Percentiles rank a stretch among this genome's conserved stretches.
phyloP scores from a whole-genome alignment of 2,888 invertebrate species.

The Harpalus rubripes region DNA sequence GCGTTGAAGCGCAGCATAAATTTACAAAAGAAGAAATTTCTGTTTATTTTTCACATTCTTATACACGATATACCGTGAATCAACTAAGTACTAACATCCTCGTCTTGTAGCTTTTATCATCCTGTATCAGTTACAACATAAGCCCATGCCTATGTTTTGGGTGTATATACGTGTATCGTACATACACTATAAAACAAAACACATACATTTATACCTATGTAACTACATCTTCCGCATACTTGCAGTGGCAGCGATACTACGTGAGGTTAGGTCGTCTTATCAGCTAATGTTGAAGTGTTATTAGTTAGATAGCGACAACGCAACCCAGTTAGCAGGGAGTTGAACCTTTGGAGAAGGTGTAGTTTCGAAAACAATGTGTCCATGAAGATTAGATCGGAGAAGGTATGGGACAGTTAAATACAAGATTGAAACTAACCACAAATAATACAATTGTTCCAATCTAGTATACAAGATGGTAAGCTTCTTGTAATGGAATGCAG shows the following conservation, averaged over 20 bases:
- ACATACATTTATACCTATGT: no score
- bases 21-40: no score
- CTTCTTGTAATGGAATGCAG: no score
- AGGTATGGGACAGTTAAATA: background rate
- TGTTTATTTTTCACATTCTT: no score
- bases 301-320: background rate
- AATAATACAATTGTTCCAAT: no score
- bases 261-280: background rate
- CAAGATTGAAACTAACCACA: background rate
- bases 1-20: no score
- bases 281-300: background rate
- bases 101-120: background rate
- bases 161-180: background rate
- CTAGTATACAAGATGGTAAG: no score
- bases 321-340: background rate
- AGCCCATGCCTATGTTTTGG: background rate
- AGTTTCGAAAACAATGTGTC: background rate
- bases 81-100: no score
- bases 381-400: background rate
- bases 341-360: background rate
- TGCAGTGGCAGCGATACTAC: background rate
- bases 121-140: background rate
- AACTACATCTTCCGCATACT: constrained; percentile 30
- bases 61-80: no score
- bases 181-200: background rate